phyloP scores from a whole-genome alignment of 2,888 invertebrate species.

The Ephialtes manifestator region DNA sequence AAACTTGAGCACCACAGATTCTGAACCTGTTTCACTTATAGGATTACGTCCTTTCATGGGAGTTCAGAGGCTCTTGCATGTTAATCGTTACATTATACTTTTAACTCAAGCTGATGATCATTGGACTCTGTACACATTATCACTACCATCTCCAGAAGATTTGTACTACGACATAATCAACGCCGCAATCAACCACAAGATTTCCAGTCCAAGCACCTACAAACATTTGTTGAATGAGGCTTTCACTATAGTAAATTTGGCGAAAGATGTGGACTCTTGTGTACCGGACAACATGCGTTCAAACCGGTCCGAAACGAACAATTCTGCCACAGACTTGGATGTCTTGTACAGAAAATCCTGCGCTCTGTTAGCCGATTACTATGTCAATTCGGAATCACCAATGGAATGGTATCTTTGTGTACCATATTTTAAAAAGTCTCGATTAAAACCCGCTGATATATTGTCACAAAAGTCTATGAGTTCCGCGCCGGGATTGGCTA shows the following conservation, averaged over 20 bases:
- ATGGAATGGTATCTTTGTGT: slow-evolving; percentile 86
- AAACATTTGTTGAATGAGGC: slow-evolving; percentile 91
- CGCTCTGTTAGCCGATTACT: slow-evolving; percentile 88
- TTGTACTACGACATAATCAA: slow-evolving; percentile 91
- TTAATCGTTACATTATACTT: slow-evolving; percentile 87
- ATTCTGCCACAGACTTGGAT: slow-evolving; percentile 81
- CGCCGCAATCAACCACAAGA: slow-evolving; percentile 89
- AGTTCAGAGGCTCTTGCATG: slow-evolving; percentile 87
- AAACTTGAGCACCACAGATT: slow-evolving; percentile 87
- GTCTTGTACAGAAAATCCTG: slow-evolving; percentile 87
- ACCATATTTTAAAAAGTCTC: slow-evolving; percentile 88
- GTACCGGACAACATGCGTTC: slow-evolving; percentile 61
- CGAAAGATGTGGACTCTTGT: slow-evolving; percentile 81
- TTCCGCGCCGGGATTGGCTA: slow-evolving; percentile 81
- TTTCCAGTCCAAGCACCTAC: slow-evolving; percentile 90
- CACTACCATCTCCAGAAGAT: slow-evolving; percentile 89
- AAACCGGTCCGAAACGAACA: slow-evolving; percentile 70
- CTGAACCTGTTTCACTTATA: slow-evolving; percentile 89
- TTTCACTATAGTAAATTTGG: slow-evolving; percentile 89
- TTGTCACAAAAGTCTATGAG: slow-evolving; percentile 82
- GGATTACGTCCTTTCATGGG: slow-evolving; percentile 90
- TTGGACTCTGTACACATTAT: slow-evolving; percentile 92
- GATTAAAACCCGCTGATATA: slow-evolving; percentile 86
- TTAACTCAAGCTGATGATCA: slow-evolving; percentile 88
- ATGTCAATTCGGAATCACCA: slow-evolving; percentile 85